Evolutionary conservation across 2,797 vertebrate species (phyloP), one percentile per base, ranked within the genome.

Genomic region (Rhadinocentrus ornatus): DNA sequence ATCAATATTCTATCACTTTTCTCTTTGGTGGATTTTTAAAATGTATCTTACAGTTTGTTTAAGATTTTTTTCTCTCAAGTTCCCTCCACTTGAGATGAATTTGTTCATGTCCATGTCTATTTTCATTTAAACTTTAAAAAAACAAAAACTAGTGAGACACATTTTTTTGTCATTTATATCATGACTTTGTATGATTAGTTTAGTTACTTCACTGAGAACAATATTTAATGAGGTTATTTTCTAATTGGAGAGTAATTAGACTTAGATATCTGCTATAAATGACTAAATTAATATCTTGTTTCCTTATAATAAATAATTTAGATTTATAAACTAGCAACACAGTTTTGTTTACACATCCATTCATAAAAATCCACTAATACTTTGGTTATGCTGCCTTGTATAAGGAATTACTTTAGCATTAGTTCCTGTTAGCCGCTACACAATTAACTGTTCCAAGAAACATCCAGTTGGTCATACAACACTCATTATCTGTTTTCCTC

Each of bases 401-500:
- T 37, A 3, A 44, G 62, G 59, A 61, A 60, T 58, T 29, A 55
- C 13, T 11, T 18, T 41, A 15, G 12, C 34, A 53, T 81, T 64
- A 37, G 31, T 26, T 80, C 54, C 26, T 67, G 10, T 0, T 46
- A 55, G 69, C 78, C 2, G 0, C 20, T 29, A 72, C 9, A 2
- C 75, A 78, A 78, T 82, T 71, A 80, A 77, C 57, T 66, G 37
- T 69, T 73, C 61, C 22, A 64, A 37, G 70, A 77, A 76, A 78
- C 31, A 71, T 73, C 61, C 73, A 85, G 56, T 50, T 68, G 75
- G 71, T 79, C 72, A 75, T 75, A 70, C 71, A 65, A 80, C 62
- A 66, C 65, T 71, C 73, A 44, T 75, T 77, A 88, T 84, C 72
- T 71, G 72, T 82, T 88, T 87, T 82, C 72, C 73, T 82, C 27